Base-by-base conservation (phyloP, 2,888 invertebrate genomes). In the Rhagonycha lutea region DNA sequence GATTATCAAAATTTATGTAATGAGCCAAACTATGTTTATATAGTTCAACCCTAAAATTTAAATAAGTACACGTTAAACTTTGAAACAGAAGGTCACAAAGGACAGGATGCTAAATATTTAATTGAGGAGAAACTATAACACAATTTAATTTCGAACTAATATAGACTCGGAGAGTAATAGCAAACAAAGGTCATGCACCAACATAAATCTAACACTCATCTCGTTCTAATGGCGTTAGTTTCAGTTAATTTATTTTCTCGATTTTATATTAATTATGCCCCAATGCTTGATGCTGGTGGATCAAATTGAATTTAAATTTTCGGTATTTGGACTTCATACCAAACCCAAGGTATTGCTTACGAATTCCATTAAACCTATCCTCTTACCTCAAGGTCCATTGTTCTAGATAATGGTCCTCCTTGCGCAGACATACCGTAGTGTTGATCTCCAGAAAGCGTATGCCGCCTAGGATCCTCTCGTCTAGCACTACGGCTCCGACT, bases 391-490 rank as follows among this genome's bases (percentile, higher is more conserved):
- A 95, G 90, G 84, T 95, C 94, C 90, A 94, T 92, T 74, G 93
- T 92, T 81, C 92, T 90, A 76, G 90, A 88, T 80, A 90, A 84
- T 83, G 87, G 88, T 89, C 89, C 91, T 87, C 85, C 91, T 87
- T 88, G 92, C 83, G 87, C 90, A 84, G 86, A 90, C 90, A 81
- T 92, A 84, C 84, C 91, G 89, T 93, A 93, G 14, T 94, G 90
- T 84, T 94, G 94, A 84, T 95, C 94, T 82, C 89, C 90, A 14
- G 78, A 73, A 77, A 96, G 91, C 7, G 96, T 96, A 87, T 96
- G 96, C 14, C 96, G 91, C 12, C 96, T 91, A 4, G 95, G 94
- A 87, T 96, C 96, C 87, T 96, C 95, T 61, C 95, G 90, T 4
- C 92, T 89, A 7, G 91, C 90, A 60, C 93, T 89, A 9, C 88